Base-by-base conservation (phyloP, 2,888 invertebrate species). In the Metopia argyrocephala region DNA sequence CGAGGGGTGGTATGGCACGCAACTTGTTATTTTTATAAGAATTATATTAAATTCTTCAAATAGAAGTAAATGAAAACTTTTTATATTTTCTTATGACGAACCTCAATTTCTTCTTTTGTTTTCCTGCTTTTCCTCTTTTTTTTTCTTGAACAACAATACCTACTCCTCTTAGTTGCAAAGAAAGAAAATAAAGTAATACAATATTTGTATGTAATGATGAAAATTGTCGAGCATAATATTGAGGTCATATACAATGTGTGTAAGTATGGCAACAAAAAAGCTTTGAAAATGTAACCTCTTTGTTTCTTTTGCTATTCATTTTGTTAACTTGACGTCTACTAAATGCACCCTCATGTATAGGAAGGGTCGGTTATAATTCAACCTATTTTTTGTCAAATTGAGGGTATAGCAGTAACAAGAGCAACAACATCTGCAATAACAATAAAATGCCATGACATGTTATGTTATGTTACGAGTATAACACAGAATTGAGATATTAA, bases 151-250 rank as follows among this genome's bases (percentile, higher is more conserved):
- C n/a, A n/a, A n/a, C n/a, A n/a, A n/a, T n/a, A n/a, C n/a, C n/a
- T n/a, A n/a, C n/a, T n/a, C n/a, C n/a, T n/a, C n/a, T n/a, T n/a
- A n/a, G n/a, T n/a, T n/a, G n/a, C n/a, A 38, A 12, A 38, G 2
- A 12, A 15, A 15, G 38, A 31, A 3, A 45, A 68, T 61, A 50
- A 61, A 38, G 57, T 38, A 38, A 28, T 54, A 54, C 61, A 61
- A 61, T 61, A 61, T 25, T 48, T 28, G 38, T 38, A 15, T 45
- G 46, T 31, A 31, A 54, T 57, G 70, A 57, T 59, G 57, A 65
- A 65, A 78, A 78, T 71, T 52, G 70, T 45, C 59, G 59, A 78
- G 56, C 76, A 76, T 46, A n/a, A 28, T 56, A 71, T 78, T 71
- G 70, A 59, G 76, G 76, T 71, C 70, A 65, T 23, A 66, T 23